These are phyloP conservation scores for Tenthredo livida DNA, from an alignment of 2,888 invertebrate genomes.

Conservation along the genomic window DNA sequence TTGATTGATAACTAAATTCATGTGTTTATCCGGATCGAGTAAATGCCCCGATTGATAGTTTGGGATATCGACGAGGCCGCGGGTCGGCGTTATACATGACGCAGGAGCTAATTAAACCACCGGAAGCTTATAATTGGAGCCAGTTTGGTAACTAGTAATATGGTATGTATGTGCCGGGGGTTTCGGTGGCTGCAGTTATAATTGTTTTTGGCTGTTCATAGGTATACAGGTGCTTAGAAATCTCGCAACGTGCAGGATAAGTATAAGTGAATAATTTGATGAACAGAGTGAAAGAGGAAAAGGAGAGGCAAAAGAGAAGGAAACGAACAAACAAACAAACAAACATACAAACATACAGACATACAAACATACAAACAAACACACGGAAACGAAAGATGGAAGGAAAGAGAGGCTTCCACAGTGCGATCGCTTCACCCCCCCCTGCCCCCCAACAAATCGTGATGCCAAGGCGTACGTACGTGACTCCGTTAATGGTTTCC, in stretches of 20 bases:
- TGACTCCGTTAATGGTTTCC: constrained; percentile 75
- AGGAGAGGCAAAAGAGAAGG: background rate
- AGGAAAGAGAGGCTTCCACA: background rate
- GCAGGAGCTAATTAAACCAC: constrained; percentile 33
- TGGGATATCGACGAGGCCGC: background rate
- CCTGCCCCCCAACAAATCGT: constrained; percentile 31
- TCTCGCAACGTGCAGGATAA: background rate
- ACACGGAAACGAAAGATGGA: background rate
- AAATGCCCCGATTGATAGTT: constrained; percentile 20
- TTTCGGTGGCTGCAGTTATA: background rate
- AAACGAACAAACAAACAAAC: background rate
- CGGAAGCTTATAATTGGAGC: background rate
- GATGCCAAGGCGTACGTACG: constrained; percentile 67
- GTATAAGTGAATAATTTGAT: background rate
- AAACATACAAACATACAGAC: background rate
- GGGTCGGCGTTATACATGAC: constrained; percentile 12
- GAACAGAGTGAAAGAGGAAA: background rate
- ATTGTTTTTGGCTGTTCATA: background rate
- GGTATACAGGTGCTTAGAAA: background rate
- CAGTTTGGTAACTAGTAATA: background rate
- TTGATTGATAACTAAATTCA: constrained; percentile 38
- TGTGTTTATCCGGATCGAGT: background rate
- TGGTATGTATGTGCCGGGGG: background rate
- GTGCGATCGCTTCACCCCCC: constrained; percentile 13
- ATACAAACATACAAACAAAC: background rate